Conservation (phyloP, 2,797 vertebrate species). For the Parauchenoglanis punctatus region DNA sequence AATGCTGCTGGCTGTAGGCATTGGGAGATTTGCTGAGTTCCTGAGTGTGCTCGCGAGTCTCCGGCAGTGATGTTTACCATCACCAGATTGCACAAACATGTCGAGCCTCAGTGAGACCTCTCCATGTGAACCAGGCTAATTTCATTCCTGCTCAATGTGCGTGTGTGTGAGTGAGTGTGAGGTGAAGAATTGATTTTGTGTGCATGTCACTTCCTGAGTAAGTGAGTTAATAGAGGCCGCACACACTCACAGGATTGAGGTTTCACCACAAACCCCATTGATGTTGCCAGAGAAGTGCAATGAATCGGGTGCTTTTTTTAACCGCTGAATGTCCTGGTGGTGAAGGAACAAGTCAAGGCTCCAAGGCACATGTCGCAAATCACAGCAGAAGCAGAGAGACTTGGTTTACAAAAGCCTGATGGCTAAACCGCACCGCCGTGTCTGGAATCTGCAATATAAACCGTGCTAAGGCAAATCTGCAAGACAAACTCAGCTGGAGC, state of each 20-base stretch:
- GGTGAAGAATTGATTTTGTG: conserved; percentile 24
- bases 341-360: conserved; percentile 43
- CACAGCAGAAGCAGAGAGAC: conserved; percentile 17
- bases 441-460: conserved; percentile 21
- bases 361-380: conserved; percentile 42
- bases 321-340: conserved; percentile 49
- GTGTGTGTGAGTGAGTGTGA: conserved; percentile 34
- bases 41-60: conserved; percentile 31
- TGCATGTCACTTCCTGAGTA: conserved; percentile 48
- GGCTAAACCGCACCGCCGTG: conserved; percentile 18
- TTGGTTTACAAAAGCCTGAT: conserved; percentile 22
- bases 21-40: conserved; percentile 14
- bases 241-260: conserved; percentile 40
- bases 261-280: conserved; percentile 55
- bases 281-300: conserved; percentile 51
- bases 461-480: background rate
- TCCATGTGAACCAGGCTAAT: conserved; percentile 47
- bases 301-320: conserved; percentile 37
- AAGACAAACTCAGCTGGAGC: background rate
- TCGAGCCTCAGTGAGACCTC: conserved; percentile 50
- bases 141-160: conserved; percentile 40
- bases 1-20: background rate
- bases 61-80: conserved; percentile 49
- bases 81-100: conserved; percentile 57
- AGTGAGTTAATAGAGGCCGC: conserved; percentile 51